A percentile compares a stretch with the other conserved stretches of the same genome.
phyloP scores from a whole-genome alignment of 2,113 vertebrate species.

The Clarias magur region DNA sequence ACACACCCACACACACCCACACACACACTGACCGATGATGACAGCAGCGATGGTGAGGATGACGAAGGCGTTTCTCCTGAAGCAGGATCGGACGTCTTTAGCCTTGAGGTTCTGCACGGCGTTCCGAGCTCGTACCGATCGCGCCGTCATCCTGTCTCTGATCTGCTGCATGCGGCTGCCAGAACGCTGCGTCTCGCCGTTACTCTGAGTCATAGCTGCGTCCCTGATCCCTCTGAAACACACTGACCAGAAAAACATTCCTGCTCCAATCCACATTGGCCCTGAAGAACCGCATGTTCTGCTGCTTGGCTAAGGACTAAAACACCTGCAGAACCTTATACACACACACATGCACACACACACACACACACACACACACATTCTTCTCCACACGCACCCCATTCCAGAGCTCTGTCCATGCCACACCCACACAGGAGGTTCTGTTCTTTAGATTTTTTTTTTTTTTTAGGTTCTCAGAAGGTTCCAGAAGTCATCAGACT shows the following conservation, averaged over 20 bases:
- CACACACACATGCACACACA: background rate
- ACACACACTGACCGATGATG: slow-evolving; percentile 83
- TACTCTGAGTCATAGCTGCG: slow-evolving; percentile 82
- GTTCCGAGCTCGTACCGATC: slow-evolving; percentile 82
- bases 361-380: background rate
- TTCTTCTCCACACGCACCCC: background rate
- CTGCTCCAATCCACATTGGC: background rate
- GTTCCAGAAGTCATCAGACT: background rate
- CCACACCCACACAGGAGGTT: background rate
- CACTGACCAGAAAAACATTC: background rate
- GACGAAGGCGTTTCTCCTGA: slow-evolving; percentile 90
- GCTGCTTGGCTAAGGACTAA: background rate
- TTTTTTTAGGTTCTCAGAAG: background rate
- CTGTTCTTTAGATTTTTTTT: no score
- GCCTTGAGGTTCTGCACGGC: slow-evolving; percentile 84
- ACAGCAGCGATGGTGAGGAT: slow-evolving; percentile 90
- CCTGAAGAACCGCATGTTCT: background rate
- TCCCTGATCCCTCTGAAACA: background rate
- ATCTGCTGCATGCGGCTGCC: slow-evolving; percentile 81
- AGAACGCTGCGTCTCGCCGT: slow-evolving; percentile 78
- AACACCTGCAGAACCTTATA: background rate
- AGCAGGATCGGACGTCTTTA: slow-evolving; percentile 83
- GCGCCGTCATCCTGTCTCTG: slow-evolving; percentile 80
- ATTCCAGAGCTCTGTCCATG: background rate
- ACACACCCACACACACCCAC: slow-evolving; percentile 58